Conservation (phyloP, 2,113 vertebrate genomes). For the Naja naja region DNA sequence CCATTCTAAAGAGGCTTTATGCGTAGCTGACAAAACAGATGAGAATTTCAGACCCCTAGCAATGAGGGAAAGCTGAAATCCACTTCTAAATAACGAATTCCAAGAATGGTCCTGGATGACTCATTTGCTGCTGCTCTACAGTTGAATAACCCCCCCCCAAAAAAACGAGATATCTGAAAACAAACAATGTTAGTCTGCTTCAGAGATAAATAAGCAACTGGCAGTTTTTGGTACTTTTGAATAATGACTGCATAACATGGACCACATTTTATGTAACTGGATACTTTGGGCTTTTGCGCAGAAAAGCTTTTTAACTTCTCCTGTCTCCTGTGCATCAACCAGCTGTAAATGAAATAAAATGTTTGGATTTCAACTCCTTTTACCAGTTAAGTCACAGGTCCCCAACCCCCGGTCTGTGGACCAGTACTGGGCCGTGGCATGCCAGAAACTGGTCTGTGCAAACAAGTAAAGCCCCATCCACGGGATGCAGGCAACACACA, state of each 20-base stretch:
- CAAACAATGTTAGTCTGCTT: fast-evolving
- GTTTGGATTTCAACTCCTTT: not conserved
- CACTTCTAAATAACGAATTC: not conserved
- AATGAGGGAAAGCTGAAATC: not conserved
- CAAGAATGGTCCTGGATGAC: conserved; percentile 20
- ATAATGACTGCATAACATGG: not conserved
- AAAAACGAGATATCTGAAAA: not conserved
- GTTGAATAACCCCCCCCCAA: not conserved
- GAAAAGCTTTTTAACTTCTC: not conserved
- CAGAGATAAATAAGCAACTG: not conserved
- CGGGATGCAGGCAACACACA: too few relatives aligned
- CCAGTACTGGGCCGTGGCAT: too few relatives aligned
- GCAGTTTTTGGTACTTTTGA: not conserved
- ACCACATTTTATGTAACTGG: not conserved
- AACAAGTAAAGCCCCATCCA: too few relatives aligned
- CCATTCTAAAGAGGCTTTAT: not conserved
- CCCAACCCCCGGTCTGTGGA: too few relatives aligned
- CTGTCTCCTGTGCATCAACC: not conserved
- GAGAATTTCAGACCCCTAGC: not conserved
- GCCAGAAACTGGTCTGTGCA: too few relatives aligned
- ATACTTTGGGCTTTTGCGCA: not conserved
- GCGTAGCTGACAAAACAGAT: not conserved
- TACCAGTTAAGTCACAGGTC: not conserved
- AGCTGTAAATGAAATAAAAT: not conserved
- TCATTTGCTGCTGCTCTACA: not conserved